Evolutionary conservation across 1,140 invertebrate species (phyloP).

Genomic region (Zaprionus africanus): DNA sequence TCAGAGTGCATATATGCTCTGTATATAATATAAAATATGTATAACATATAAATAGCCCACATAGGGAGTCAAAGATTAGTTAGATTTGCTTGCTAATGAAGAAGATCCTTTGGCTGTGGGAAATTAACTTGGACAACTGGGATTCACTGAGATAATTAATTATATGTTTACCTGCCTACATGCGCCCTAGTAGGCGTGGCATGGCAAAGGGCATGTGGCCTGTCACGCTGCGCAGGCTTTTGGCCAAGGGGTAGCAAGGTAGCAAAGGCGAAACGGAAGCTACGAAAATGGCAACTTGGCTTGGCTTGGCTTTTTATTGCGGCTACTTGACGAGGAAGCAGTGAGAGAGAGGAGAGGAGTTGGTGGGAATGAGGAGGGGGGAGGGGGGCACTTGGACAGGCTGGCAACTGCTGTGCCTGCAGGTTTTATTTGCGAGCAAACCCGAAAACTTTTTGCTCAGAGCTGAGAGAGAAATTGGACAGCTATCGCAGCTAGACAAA

Average conservation of each 20-base stretch:
- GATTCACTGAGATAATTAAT: background rate
- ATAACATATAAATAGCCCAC: background rate
- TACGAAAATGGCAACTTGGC: slow-evolving; percentile 59
- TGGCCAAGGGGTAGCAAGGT: background rate
- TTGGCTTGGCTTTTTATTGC: slow-evolving; percentile 55
- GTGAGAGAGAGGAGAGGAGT: slow-evolving; percentile 20
- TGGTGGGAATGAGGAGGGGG: background rate
- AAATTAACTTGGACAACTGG: background rate
- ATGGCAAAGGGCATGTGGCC: background rate
- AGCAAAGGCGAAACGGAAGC: slow-evolving; percentile 52
- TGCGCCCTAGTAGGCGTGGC: background rate
- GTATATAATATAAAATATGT: background rate
- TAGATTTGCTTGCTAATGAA: background rate
- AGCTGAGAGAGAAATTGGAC: slow-evolving; percentile 61
- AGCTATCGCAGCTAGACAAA: slow-evolving; percentile 62
- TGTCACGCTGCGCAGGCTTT: background rate
- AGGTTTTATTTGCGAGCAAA: slow-evolving; percentile 65
- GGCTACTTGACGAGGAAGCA: slow-evolving; percentile 23
- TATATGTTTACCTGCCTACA: background rate
- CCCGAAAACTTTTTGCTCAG: slow-evolving; percentile 62
- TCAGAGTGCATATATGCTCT: no score
- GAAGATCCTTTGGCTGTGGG: background rate
- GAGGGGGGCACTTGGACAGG: background rate
- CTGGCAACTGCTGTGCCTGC: slow-evolving; percentile 64
- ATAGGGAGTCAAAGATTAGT: background rate